These are phyloP conservation scores for Sisyra terminalis DNA, from an alignment of 2,888 invertebrate species.

Conservation along the genomic window DNA sequence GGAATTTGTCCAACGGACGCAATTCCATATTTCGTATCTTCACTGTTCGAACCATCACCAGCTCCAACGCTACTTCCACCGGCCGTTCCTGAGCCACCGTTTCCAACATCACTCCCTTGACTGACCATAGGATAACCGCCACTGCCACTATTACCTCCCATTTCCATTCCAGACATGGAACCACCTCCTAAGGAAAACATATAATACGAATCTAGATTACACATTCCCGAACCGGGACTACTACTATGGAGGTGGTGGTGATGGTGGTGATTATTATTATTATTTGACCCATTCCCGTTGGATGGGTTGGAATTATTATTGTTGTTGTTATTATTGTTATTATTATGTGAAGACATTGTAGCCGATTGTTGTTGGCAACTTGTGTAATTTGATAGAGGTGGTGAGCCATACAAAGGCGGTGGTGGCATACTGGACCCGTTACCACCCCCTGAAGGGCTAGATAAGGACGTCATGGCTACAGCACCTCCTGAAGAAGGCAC, in stretches of 20 bases:
- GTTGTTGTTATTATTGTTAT: too few relatives aligned
- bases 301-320: too few relatives aligned
- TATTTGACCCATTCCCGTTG: background rate
- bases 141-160: conserved; percentile 17
- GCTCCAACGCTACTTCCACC: conserved; percentile 13
- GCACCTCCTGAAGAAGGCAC: conserved; percentile 39
- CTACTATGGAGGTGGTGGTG: conserved; percentile 18
- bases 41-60: conserved; percentile 50
- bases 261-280: conserved; percentile 19
- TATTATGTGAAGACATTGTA: background rate
- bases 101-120: conserved; percentile 62
- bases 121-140: conserved; percentile 29
- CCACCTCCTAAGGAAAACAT: conserved; percentile 39
- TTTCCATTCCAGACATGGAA: conserved; percentile 21
- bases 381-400: conserved; percentile 19
- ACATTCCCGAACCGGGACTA: conserved; percentile 21
- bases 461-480: conserved; percentile 58
- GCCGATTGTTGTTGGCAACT: conserved; percentile 17
- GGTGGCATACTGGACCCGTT: conserved; percentile 16
- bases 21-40: conserved; percentile 88
- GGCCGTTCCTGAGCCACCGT: conserved; percentile 27
- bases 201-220: conserved; percentile 48
- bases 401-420: conserved; percentile 28
- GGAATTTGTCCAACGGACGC: conserved; percentile 21
- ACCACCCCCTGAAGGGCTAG: conserved; percentile 39